Evolutionary conservation across 1,140 invertebrate species (phyloP), one percentile per base, ranked within the genome.

Genomic region (Daktulosphaira vitifoliae): DNA sequence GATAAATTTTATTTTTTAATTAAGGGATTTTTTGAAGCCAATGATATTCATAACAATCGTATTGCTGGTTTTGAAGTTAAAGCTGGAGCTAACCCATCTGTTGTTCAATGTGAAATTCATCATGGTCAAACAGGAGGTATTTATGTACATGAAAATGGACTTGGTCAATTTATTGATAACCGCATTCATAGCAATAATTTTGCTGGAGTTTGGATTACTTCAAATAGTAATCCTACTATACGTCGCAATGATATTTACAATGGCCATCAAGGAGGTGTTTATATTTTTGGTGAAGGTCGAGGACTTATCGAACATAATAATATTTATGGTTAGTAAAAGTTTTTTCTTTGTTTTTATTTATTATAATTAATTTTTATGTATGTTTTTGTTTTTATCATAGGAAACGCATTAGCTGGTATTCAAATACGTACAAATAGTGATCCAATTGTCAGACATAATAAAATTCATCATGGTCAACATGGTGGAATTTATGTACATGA

Each of bases 11-110:
- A n/a, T 49, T 66, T 62, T 68, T 39, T 70, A 68, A 73, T 76
- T 4, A 73, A 92, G 88, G 96, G 96, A 22, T 99, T 96, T 74
- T 99, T 99, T 78, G 95, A 99, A 78, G 88, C 87, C 23, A 97
- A 97, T 76, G 93, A 99, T 74, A 99, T 99, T 72, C 95, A 99
- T 77, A 95, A 96, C 73, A 99, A 98, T 77, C 82, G 96, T 70
- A 98, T 98, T 72, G 94, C 95, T 68, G 96, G 96, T 15, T 98
- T 99, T 78, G 96, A 99, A 76, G 96, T 98, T n/a, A 98, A 98
- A 76, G 93, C 94, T 33, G 92, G 94, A 64, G 96, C 96, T 1
- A 98, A 99, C 78, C 96, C 96, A 29, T 97, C 94, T 6, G 96
- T 99, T 37, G 91, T 97, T 1, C 88, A 94, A 66, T 98, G 95